Base-by-base conservation (phyloP, 2,113 vertebrate genomes). In the Zootoca vivipara region DNA sequence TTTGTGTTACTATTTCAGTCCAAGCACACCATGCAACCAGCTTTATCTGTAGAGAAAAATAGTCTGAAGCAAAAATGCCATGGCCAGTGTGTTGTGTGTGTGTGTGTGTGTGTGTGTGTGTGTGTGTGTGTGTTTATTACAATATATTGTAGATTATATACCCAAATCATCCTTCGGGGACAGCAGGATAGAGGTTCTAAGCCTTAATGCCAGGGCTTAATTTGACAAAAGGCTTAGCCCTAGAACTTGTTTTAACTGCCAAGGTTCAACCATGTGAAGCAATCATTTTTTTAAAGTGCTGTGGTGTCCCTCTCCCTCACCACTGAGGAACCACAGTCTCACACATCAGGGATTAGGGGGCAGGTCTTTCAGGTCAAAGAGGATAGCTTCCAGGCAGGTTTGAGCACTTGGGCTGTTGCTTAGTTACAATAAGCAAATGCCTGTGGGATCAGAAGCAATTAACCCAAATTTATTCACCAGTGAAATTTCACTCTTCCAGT, bases 371-470 rank as follows among this genome's bases (percentile, higher is more conserved):
- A 85, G 35, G 26, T 75, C 35, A 85, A 35, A 64, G 35, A 42
- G 40, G 75, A 30, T 35, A 64, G 58, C 74, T 85, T 85, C 58
- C 83, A 75, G 56, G 38, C 35, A 75, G 24, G 2, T 77, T n/a
- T 77, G 46, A 20, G 38, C 73, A 81, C 78, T 62, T 64, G 35
- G 56, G 30, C 78, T 62, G 56, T 64, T 81, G 78, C 78, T 64
- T 64, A 24, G 56, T 64, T 81, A 81, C 78, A 64, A 22, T 81
- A 81, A 64, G 56, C 58, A 81, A 81, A 81, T 62, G n/a, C 78
- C 78, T 81, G 35, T 81, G 78, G 78, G 78, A 81, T 81, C 78
- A 81, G n/a, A 81, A 81, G 78, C 78, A 81, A 81, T 81, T 81
- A 81, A 81, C 78, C 78, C 56, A 81, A 81, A 81, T 81, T 81